phyloP scores from a whole-genome alignment of 2,113 vertebrate species.

The Periophthalmodon schlosseri region DNA sequence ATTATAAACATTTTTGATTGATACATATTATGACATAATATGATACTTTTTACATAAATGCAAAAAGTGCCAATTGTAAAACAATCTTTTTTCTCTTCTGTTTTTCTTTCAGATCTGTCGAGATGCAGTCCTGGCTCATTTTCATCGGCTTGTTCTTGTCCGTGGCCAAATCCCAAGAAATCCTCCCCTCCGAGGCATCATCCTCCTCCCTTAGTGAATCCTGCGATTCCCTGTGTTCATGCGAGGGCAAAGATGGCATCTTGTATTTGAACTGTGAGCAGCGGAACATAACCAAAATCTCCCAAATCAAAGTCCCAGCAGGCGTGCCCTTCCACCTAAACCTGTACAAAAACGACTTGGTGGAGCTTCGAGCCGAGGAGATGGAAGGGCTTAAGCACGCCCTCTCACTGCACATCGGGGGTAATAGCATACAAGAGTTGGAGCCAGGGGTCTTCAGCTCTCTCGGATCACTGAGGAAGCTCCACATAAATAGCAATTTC shows the following conservation, averaged over 20 bases:
- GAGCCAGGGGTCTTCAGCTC: slow-evolving; percentile 91
- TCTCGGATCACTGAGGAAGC: slow-evolving; percentile 88
- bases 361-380: slow-evolving; percentile 82
- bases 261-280: slow-evolving; percentile 91
- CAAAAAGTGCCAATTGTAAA: background rate
- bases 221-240: slow-evolving; percentile 87
- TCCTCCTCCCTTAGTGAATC: slow-evolving; percentile 74
- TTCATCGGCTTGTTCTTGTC: slow-evolving; percentile 78
- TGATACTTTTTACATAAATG: too few relatives aligned
- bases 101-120: slow-evolving; percentile 66
- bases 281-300: slow-evolving; percentile 87
- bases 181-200: slow-evolving; percentile 74
- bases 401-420: slow-evolving; percentile 91
- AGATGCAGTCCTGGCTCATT: slow-evolving; percentile 87
- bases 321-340: slow-evolving; percentile 90
- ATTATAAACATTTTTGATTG: too few relatives aligned
- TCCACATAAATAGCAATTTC: slow-evolving; percentile 98
- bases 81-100: background rate
- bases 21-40: too few relatives aligned
- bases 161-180: slow-evolving; percentile 73
- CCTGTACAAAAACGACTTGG: slow-evolving; percentile 92
- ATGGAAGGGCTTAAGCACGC: slow-evolving; percentile 87
- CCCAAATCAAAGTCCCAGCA: slow-evolving; percentile 87
- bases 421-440: slow-evolving; percentile 94
- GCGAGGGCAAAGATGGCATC: slow-evolving; percentile 89